Conservation (phyloP, 2,888 invertebrate species). For the Dicycla oo region DNA sequence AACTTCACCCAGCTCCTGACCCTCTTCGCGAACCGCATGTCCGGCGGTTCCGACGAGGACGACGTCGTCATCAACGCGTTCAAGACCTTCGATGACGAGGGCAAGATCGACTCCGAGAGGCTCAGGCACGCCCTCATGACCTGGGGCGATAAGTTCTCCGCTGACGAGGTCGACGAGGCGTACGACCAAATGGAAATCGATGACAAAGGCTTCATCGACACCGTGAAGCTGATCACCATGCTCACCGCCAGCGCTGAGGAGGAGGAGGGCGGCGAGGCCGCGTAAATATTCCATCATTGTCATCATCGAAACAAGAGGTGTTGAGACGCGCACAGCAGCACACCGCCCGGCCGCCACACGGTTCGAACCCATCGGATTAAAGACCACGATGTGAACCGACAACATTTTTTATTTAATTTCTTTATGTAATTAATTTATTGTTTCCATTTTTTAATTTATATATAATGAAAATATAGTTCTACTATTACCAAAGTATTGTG, state of each 20-base stretch:
- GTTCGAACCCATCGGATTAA: conserved; percentile 78
- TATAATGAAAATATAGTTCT: conserved; percentile 89
- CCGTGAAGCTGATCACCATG: conserved; percentile 96
- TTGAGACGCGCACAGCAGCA: conserved; percentile 66
- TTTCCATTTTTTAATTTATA: conserved; percentile 90
- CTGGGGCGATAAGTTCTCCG: conserved; percentile 98
- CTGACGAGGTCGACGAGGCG: conserved; percentile 97
- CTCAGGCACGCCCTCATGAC: conserved; percentile 97
- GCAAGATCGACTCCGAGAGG: conserved; percentile 96
- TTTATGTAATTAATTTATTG: conserved; percentile 87
- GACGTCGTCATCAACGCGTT: conserved; percentile 97
- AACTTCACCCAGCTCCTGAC: conserved; percentile 98
- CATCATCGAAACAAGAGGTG: conserved; percentile 55
- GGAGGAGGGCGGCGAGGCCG: conserved; percentile 92
- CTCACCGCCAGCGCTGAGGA: conserved; percentile 96
- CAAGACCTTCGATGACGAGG: conserved; percentile 97
- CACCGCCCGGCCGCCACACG: conserved; percentile 76
- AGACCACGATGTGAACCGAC: conserved; percentile 80
- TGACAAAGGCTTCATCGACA: conserved; percentile 97
- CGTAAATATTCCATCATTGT: conserved; percentile 75
- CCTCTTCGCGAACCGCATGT: conserved; percentile 97
- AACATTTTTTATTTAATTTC: conserved; percentile 84
- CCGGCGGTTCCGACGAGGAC: conserved; percentile 97
- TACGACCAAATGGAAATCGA: conserved; percentile 98
- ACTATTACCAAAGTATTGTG: conserved; percentile 83